phyloP scores from a whole-genome alignment of 2,888 invertebrate species.

The Junonia oenone region DNA sequence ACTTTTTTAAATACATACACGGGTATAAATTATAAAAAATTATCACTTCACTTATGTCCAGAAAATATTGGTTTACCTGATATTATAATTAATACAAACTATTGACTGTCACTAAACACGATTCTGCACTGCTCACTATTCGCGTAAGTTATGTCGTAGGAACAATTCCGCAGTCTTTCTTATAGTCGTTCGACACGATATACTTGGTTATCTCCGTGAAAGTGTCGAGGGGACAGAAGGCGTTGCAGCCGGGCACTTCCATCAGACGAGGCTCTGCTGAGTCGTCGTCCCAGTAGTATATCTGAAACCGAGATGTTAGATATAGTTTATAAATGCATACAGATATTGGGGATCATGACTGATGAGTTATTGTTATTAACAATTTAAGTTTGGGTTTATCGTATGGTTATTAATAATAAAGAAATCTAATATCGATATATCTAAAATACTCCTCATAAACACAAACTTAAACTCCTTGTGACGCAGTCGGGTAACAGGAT shows the following conservation, averaged over 20 bases:
- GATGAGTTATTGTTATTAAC: too few species aligned
- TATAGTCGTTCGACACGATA: conserved; percentile 61
- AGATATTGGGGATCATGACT: too few species aligned
- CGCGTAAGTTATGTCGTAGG: conserved; percentile 24
- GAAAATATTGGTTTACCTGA: too few species aligned
- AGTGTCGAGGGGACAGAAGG: conserved; percentile 73
- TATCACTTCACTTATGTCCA: neutral
- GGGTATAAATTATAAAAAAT: neutral
- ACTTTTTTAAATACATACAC: neutral
- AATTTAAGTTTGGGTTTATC: too few species aligned
- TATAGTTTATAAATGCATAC: neutral
- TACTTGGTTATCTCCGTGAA: conserved; percentile 69
- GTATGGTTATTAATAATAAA: too few species aligned
- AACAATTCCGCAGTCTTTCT: conserved; percentile 61
- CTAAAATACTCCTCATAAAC: too few species aligned
- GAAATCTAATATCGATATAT: too few species aligned
- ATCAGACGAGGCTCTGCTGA: conserved; percentile 68
- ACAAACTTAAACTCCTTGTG: too few species aligned
- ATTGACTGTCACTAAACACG: neutral
- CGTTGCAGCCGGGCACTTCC: conserved; percentile 75
- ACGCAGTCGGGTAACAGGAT: too few species aligned
- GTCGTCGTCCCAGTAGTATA: conserved; percentile 76
- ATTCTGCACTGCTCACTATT: conserved; percentile 10
- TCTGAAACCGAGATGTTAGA: conserved; percentile 47
- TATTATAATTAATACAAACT: neutral